Evolutionary conservation across 1,140 invertebrate species (phyloP).

Genomic region (Brachionus paranguensis): DNA sequence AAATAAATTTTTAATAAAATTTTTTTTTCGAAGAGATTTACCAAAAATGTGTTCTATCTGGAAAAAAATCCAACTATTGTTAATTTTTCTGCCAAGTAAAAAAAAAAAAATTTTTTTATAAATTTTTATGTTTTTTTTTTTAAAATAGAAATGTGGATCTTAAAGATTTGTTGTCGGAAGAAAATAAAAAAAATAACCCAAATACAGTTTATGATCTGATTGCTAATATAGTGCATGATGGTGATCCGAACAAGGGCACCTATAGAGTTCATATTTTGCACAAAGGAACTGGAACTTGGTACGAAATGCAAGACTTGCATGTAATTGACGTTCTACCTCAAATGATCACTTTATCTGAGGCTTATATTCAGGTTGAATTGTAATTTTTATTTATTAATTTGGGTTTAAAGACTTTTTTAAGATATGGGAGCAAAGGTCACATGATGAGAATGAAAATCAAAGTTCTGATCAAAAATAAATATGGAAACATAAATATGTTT

Average conservation of each 20-base stretch:
- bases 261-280: conserved; percentile 93
- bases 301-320: conserved; percentile 97
- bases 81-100: conserved; percentile 96
- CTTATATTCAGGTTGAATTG: conserved; percentile 78
- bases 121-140: not conserved
- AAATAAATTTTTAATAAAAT: not conserved
- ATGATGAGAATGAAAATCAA: not conserved
- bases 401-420: not conserved
- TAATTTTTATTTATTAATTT: not conserved
- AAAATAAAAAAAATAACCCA: conserved; percentile 49
- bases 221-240: conserved; percentile 97
- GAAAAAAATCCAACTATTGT: conserved; percentile 99
- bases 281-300: conserved; percentile 73
- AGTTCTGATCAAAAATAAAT: not conserved
- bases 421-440: conserved; percentile 7
- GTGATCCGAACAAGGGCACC: conserved; percentile 77
- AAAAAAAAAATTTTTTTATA: conserved; percentile 44
- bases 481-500: not conserved
- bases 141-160: conserved; percentile 81
- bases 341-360: conserved; percentile 98
- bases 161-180: conserved; percentile 82
- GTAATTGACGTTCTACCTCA: conserved; percentile 95
- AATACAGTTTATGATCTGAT: conserved; percentile 86
- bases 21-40: conserved; percentile 70
- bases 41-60: conserved; percentile 95